Percentiles rank a stretch among this genome's conserved stretches.
Evolutionary conservation across 2,888 invertebrate species (phyloP).

Genomic region (Caradrina kadenii): DNA sequence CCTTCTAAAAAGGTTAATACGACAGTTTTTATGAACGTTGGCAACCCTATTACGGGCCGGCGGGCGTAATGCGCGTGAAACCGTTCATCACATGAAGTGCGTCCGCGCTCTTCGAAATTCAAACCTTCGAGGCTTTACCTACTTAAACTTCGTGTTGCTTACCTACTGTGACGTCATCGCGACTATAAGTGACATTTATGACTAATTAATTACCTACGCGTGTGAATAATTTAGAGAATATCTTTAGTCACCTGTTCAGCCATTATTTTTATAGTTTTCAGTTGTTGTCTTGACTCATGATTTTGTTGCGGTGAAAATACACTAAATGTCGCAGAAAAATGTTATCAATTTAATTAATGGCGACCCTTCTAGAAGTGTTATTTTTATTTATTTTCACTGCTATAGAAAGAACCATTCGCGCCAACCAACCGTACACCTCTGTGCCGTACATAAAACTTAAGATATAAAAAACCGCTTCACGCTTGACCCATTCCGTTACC

Average conservation of each 20-base stretch:
- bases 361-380: constrained; percentile 15
- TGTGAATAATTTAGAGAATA: constrained; percentile 45
- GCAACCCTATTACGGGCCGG: constrained; percentile 70
- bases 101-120: constrained; percentile 70
- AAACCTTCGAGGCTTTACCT: constrained; percentile 64
- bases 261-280: constrained; percentile 28
- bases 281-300: constrained; percentile 17
- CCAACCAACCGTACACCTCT: constrained; percentile 46
- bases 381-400: constrained; percentile 31
- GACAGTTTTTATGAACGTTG: constrained; percentile 58
- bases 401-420: constrained; percentile 33
- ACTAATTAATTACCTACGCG: constrained; percentile 40
- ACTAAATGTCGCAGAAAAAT: constrained; percentile 15
- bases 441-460: constrained; percentile 46
- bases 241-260: constrained; percentile 44
- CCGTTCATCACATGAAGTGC: constrained; percentile 76
- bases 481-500: constrained; percentile 64
- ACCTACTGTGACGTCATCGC: constrained; percentile 50
- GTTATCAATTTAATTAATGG: constrained; percentile 19
- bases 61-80: constrained; percentile 79
- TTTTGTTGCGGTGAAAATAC: constrained; percentile 28
- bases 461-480: constrained; percentile 60
- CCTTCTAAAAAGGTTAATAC: constrained; percentile 48
- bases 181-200: constrained; percentile 38
- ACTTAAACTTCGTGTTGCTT: constrained; percentile 25